Evolutionary conservation across 2,797 vertebrate genomes (phyloP), one percentile per base, ranked within the genome.

Genomic region (Picus viridis): DNA sequence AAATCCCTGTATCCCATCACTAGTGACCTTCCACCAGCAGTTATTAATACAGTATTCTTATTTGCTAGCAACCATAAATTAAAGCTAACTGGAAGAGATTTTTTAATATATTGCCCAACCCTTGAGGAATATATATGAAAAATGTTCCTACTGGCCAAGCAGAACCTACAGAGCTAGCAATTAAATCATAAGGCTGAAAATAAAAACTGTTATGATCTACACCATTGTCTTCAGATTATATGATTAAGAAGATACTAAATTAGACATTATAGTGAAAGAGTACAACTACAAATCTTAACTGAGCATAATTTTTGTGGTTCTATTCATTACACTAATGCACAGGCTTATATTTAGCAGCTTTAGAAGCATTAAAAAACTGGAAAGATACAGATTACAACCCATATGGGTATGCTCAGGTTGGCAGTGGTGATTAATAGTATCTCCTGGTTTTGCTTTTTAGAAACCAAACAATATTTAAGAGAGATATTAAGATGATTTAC

Each of bases 121-220:
- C 51, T 14, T 81, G 67, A 86, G 56, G 67, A 88, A 79, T 92
- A 43, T 78, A 10, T 30, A 53, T 83, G 67, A 81, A 88, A 93
- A 94, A 90, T 77, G 32, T 77, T 79, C 49, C 61, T 81, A 19
- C 47, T 89, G 75, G 72, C 69, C 43, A 88, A 94, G 72, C 29
- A 89, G 54, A 90, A 90, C 59, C 59, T 92, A 85, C 74, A 74
- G 77, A 90, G 49, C 29, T 59, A 95, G 86, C 80, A 94, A 93
- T 92, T 96, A 96, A 92, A 91, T 94, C 59, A 45, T 79, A 73
- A 85, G 51, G 83, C 69, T 87, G 65, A 90, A 94, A 92, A 95
- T 89, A 94, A 95, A 94, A 91, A 49, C 65, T 90, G 62, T 72
- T 83, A 75, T 77, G 72, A 89, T 94, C 80, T 96, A 91, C 63